Evolutionary conservation across 2,797 vertebrate genomes (phyloP).

Genomic region (Artibeus lituratus): DNA sequence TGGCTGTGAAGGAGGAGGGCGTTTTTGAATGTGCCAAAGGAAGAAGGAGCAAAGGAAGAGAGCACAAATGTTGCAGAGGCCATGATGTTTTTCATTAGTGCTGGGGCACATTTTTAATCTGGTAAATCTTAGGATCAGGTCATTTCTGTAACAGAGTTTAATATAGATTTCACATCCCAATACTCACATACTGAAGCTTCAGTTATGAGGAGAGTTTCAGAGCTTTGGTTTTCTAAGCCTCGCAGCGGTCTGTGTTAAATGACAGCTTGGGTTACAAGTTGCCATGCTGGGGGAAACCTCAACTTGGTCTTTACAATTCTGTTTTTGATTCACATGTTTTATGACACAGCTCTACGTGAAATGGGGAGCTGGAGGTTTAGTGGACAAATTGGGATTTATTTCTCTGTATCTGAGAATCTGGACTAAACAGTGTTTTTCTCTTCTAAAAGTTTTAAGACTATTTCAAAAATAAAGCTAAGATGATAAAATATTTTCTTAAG

Average conservation of each 20-base stretch:
- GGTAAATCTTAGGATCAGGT: background rate
- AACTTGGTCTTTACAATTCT: background rate
- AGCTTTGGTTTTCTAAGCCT: background rate
- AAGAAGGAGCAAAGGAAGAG: background rate
- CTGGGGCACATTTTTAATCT: background rate
- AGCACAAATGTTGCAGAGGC: background rate
- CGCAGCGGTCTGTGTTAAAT: background rate
- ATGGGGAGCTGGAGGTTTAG: background rate
- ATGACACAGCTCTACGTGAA: background rate
- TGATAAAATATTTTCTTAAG: background rate
- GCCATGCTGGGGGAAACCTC: background rate
- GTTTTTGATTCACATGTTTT: background rate
- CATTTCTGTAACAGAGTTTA: background rate
- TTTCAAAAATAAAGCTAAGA: background rate
- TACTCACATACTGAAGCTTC: background rate
- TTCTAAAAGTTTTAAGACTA: background rate
- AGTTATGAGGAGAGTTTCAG: background rate
- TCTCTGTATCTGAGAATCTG: background rate
- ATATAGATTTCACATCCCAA: background rate
- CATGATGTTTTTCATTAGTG: background rate
- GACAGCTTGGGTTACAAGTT: background rate
- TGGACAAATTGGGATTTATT: background rate
- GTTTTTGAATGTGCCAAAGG: background rate
- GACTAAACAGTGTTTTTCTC: background rate
- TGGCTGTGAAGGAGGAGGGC: background rate